Evolutionary conservation across 2,797 vertebrate genomes (phyloP).

Genomic region (Coccyzus lansbergi): DNA sequence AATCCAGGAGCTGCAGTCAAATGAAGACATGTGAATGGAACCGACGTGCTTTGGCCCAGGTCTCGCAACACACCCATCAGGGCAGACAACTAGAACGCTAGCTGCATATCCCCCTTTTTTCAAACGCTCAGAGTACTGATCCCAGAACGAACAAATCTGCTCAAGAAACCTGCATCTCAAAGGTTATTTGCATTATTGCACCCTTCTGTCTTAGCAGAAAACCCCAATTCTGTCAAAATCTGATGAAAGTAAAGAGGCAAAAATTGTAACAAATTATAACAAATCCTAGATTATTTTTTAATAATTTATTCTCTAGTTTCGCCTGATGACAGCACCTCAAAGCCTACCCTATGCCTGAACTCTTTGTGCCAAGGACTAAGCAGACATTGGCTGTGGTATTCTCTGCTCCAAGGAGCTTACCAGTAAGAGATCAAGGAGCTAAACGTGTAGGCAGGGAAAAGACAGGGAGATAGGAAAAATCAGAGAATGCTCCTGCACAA

Average conservation of each 20-base stretch:
- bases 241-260: not conserved
- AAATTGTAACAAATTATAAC: not conserved
- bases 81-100: not conserved
- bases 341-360: not conserved
- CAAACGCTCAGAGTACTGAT: not conserved
- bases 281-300: not conserved
- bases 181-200: not conserved
- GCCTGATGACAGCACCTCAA: not conserved
- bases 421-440: not conserved
- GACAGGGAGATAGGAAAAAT: constrained; percentile 13
- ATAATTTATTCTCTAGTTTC: not conserved
- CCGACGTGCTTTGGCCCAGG: not conserved
- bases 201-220: not conserved
- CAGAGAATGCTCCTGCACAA: not conserved
- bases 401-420: not conserved
- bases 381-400: not conserved
- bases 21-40: not conserved
- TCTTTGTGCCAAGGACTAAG: not conserved
- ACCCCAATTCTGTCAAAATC: not conserved
- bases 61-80: not conserved
- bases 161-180: not conserved
- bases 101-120: not conserved
- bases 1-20: not conserved
- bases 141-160: not conserved
- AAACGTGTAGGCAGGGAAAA: constrained; percentile 1